Evolutionary conservation across 2,113 vertebrate species (phyloP).

Genomic region (Stegastes partitus): DNA sequence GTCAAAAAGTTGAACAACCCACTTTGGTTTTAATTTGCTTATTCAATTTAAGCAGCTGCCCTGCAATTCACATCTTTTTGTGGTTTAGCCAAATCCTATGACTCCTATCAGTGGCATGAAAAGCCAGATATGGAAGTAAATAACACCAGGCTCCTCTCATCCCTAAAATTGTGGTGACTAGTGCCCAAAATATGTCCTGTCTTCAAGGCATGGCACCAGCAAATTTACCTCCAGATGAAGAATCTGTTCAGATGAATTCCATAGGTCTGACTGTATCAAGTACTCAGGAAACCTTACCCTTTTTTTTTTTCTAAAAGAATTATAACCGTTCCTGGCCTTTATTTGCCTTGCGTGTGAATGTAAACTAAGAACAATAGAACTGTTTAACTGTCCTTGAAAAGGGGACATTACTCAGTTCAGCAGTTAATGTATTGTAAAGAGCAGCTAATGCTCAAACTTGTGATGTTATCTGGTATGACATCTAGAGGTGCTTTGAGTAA

Average conservation of each 20-base stretch:
- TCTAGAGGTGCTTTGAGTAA: background rate
- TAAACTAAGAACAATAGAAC: conserved; percentile 26
- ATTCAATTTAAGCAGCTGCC: conserved; percentile 23
- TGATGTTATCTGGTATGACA: conserved; percentile 18
- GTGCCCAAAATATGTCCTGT: conserved; percentile 76
- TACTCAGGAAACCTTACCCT: conserved; percentile 65
- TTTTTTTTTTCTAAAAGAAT: conserved; percentile 2
- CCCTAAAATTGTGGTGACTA: conserved; percentile 72
- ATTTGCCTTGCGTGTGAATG: conserved; percentile 54
- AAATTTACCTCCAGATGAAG: conserved; percentile 53
- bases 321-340: conserved; percentile 17
- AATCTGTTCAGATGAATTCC: conserved; percentile 67
- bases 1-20: conserved; percentile 17
- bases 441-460: conserved; percentile 3
- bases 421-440: conserved; percentile 5
- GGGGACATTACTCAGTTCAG: background rate
- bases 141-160: conserved; percentile 44
- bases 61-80: background rate
- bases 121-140: conserved; percentile 59
- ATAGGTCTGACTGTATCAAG: conserved; percentile 71
- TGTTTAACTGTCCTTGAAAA: conserved; percentile 14
- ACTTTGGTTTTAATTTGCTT: conserved; percentile 42
- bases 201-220: conserved; percentile 70
- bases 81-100: conserved; percentile 67
- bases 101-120: conserved; percentile 71